A percentile compares a stretch with the other conserved stretches of the same genome.
phyloP scores from a whole-genome alignment of 2,797 vertebrate species.

The Schizopygopsis pylzovi region DNA sequence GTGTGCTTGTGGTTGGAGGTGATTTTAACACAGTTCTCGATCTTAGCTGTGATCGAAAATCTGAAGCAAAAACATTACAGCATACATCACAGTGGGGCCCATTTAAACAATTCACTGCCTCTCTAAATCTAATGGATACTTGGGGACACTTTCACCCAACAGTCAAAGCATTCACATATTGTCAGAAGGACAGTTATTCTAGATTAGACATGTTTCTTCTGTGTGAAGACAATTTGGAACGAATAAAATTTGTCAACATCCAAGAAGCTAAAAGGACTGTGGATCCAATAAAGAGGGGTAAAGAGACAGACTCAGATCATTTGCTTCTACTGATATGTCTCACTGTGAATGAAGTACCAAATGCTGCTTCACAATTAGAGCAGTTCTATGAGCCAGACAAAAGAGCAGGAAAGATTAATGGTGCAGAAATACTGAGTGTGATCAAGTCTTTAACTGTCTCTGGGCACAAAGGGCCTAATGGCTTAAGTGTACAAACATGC shows the following conservation, averaged over 20 bases:
- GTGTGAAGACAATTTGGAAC: background rate
- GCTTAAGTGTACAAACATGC: background rate
- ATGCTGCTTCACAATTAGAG: background rate
- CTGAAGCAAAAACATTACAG: accelerated
- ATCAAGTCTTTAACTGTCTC: constrained; percentile 47
- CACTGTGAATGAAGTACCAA: background rate
- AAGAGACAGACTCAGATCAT: background rate
- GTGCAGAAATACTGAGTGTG: constrained; percentile 46
- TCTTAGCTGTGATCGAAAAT: constrained; percentile 2
- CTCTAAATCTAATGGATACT: constrained; percentile 45
- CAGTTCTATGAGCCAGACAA: background rate
- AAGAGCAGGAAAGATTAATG: constrained; percentile 40
- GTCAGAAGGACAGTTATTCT: constrained; percentile 4
- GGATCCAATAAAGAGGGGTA: background rate
- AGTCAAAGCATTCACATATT: background rate
- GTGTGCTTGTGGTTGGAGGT: constrained; percentile 31
- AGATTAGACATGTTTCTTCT: constrained; percentile 55
- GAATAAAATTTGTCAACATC: background rate
- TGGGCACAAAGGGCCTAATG: background rate
- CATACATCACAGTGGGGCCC: accelerated
- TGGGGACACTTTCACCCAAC: background rate
- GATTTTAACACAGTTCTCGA: constrained; percentile 23
- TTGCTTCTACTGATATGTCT: background rate
- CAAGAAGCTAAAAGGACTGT: background rate
- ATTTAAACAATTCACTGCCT: constrained; percentile 5